Evolutionary conservation across 1,140 invertebrate species (phyloP).

Genomic region (Patella vulgata): DNA sequence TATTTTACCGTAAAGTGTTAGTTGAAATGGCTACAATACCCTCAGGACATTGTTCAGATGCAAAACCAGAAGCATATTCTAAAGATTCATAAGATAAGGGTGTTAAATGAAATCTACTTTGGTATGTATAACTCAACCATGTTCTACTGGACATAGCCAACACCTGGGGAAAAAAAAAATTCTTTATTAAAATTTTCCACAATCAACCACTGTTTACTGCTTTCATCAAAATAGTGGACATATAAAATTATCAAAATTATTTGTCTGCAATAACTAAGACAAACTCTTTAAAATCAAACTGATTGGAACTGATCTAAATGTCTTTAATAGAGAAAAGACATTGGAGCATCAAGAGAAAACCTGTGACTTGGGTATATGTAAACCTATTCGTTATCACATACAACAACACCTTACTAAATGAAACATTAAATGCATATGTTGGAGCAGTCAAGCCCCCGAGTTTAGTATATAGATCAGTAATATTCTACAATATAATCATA

Average conservation of each 20-base stretch:
- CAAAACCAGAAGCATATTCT: conserved; percentile 98
- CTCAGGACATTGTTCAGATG: conserved; percentile 98
- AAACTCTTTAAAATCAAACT: neutral
- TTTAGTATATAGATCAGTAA: too few species aligned
- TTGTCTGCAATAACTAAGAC: neutral
- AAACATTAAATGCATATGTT: too few species aligned
- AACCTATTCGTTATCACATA: neutral
- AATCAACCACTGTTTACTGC: neutral
- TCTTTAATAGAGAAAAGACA: neutral
- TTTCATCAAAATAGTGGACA: neutral
- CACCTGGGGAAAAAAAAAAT: conserved; percentile 69
- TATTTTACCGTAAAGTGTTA: conserved; percentile 84
- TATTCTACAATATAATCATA: too few species aligned
- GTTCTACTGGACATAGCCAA: conserved; percentile 97
- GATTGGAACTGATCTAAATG: conserved; percentile 1
- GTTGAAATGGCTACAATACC: conserved; percentile 99
- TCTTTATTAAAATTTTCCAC: too few species aligned
- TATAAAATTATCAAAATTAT: neutral
- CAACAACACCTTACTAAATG: too few species aligned
- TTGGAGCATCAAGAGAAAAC: neutral
- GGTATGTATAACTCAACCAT: conserved; percentile 99
- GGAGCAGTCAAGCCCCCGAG: too few species aligned
- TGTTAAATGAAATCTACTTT: conserved; percentile 91
- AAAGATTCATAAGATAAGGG: conserved; percentile 95
- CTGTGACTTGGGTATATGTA: neutral